Evolutionary conservation across 1,140 invertebrate genomes (phyloP), one percentile per base, ranked within the genome.

Genomic region (Drosophila hydei): DNA sequence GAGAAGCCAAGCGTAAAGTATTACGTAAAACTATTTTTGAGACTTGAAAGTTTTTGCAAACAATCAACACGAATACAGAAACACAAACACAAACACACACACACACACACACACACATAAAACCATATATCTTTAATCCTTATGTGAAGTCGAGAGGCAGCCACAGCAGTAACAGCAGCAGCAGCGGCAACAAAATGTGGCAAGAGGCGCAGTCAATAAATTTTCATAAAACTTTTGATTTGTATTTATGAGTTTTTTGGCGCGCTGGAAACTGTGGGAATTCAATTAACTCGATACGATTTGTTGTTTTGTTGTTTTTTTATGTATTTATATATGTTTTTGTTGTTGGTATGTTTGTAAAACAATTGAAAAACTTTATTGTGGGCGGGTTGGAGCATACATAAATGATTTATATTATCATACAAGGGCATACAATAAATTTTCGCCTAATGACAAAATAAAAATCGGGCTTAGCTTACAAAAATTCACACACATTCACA

Each of bases 171-270:
- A 14, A 14, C 11, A 45, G n/a, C 18, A 38, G 9, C 18, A 38
- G 9, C 9, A 47, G 12, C 21, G 47, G 16, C 52, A 5, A 3
- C 30, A 33, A 11, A 11, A 27, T 65, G 61, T 23, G 62, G 62
- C 30, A 65, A 19, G 67, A 63, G 47, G 59, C 45, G 75, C 42
- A 77, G 72, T 77, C 81, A 77, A 85, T 85, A 85, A 85, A 85
- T 85, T 85, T 85, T 73, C 81, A 85, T 85, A 88, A 78, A 87
- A 87, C 75, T 87, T 87, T 87, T 87, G 81, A 88, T 87, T 83
- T 88, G 81, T 83, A 88, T 85, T 70, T 79, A 80, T 77, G 77
- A 72, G 72, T 75, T 87, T 87, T 87, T 75, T 25, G 55, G 33
- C 12, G n/a, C 27, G 38, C 33, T 33, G 14, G 23, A 48, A 70